Evolutionary conservation across 1,140 invertebrate species (phyloP).

Genomic region (Dendroctonus ponderosae): DNA sequence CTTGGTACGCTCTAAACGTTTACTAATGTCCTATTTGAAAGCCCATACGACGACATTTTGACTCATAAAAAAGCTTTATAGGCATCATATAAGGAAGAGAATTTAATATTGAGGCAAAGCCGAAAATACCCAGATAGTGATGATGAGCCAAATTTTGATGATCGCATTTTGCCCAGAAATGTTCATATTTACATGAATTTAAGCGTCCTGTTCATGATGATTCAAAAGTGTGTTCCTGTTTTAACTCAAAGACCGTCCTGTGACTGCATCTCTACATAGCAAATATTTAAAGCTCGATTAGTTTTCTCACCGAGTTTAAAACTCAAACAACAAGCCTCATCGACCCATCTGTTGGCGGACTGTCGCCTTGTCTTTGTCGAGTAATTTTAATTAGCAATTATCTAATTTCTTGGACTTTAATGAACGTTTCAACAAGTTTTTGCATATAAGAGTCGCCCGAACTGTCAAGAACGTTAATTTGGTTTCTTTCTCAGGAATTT

Average conservation of each 20-base stretch:
- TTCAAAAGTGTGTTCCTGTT: no score
- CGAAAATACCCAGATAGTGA: not conserved
- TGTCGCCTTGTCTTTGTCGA: not conserved
- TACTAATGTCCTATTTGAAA: constrained; percentile 21
- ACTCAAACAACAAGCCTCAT: no score
- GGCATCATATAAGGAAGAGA: constrained; percentile 18
- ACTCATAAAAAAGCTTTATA: constrained; percentile 18
- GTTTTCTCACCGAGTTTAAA: not conserved
- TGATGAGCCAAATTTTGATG: no score
- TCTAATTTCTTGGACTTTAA: constrained; percentile 15
- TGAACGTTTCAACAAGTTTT: constrained; percentile 19
- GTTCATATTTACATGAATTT: no score
- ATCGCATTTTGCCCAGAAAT: no score
- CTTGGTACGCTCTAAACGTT: constrained; percentile 23
- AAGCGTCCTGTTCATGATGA: no score
- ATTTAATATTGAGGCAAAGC: constrained; percentile 17
- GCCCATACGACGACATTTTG: constrained; percentile 20
- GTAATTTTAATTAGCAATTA: constrained; percentile 20
- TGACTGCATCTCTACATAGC: not conserved
- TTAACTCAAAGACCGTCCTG: no score
- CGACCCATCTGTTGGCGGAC: no score
- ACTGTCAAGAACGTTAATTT: constrained; percentile 21
- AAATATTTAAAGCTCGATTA: not conserved
- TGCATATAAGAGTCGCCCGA: constrained; percentile 5
- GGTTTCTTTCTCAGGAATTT: constrained; percentile 19